These are phyloP conservation scores for Australoheros facetus DNA, from an alignment of 2,797 vertebrate species.

Conservation along the genomic window DNA sequence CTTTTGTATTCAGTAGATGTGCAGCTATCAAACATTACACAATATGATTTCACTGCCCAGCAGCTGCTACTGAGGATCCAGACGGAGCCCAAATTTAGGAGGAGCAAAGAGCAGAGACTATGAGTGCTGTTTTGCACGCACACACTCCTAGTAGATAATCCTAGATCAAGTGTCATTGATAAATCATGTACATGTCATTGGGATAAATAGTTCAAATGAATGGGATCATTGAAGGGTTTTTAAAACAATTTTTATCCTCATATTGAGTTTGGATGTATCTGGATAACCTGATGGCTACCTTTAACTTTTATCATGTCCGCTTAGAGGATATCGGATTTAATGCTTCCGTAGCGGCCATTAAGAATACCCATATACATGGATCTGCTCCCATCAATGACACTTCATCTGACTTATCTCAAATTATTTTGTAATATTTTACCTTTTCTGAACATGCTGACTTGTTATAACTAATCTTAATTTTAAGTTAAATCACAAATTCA, in stretches of 20 bases:
- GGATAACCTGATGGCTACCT: no score
- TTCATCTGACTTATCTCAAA: no score
- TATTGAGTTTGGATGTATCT: no score
- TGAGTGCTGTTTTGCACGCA: background rate
- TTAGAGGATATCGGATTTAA: rapidly evolving
- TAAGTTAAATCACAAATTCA: background rate
- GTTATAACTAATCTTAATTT: background rate
- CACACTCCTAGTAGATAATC: background rate
- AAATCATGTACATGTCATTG: background rate
- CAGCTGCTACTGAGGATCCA: slow-evolving; percentile 28
- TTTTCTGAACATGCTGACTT: background rate
- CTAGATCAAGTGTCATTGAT: background rate
- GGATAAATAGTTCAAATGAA: background rate
- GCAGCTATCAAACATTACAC: slow-evolving; percentile 41
- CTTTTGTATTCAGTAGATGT: background rate
- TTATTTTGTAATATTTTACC: no score
- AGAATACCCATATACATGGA: background rate
- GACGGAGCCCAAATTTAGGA: slow-evolving; percentile 28
- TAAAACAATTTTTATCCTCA: background rate
- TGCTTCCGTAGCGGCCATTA: background rate
- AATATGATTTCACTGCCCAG: slow-evolving; percentile 30
- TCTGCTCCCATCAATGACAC: background rate
- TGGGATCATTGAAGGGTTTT: background rate
- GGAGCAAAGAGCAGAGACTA: slow-evolving; percentile 25
- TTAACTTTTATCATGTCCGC: background rate